Evolutionary conservation across 2,888 invertebrate genomes (phyloP).

Genomic region (Lomographa bimaculata): DNA sequence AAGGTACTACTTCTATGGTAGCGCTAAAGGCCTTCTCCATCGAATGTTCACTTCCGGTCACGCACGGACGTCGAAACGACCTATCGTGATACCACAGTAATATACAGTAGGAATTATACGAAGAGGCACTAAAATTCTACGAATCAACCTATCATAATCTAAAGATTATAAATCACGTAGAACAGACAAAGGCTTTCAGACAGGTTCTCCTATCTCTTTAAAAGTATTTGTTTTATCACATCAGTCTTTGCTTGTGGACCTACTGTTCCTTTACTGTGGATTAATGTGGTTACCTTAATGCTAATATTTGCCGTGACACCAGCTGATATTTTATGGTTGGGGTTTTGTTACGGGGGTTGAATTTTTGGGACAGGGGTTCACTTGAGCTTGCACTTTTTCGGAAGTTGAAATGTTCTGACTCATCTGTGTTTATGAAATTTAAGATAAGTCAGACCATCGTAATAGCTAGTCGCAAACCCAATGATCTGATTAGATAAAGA

Average conservation of each 20-base stretch:
- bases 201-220: no score
- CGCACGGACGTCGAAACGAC: not conserved
- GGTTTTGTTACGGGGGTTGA: slow-evolving; percentile 2
- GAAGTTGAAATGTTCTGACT: slow-evolving; percentile 11
- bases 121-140: not conserved
- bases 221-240: no score
- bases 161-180: no score
- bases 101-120: not conserved
- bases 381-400: slow-evolving; percentile 8
- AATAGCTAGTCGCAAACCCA: no score
- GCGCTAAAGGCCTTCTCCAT: no score
- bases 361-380: slow-evolving; percentile 14
- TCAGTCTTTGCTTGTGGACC: no score
- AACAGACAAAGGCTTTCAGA: no score
- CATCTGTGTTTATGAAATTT: no score
- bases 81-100: slow-evolving; percentile 1
- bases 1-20: no score
- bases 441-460: no score
- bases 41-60: slow-evolving; percentile 1
- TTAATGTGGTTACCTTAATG: not conserved
- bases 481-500: no score
- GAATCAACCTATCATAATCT: no score
- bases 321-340: slow-evolving; percentile 7
- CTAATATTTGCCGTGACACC: slow-evolving; percentile 8
- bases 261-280: slow-evolving; percentile 2